Conservation (phyloP, 1,140 invertebrate species). For the Agrypnia vestita region DNA sequence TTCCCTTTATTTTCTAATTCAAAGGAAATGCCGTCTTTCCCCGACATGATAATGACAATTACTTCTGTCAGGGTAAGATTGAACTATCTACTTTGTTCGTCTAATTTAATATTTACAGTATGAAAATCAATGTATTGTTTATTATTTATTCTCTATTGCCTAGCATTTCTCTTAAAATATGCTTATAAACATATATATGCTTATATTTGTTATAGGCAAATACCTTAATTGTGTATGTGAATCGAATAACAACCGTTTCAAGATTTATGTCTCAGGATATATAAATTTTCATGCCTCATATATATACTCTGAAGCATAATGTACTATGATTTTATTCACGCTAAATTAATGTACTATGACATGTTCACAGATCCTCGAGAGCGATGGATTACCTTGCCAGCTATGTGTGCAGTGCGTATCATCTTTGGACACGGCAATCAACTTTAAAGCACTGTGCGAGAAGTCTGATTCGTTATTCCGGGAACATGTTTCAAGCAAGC, state of each 20-base stretch:
- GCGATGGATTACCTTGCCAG: conserved; percentile 52
- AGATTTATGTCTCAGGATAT: not conserved
- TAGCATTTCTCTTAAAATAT: not conserved
- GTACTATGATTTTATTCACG: not conserved
- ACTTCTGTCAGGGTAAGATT: conserved; percentile 46
- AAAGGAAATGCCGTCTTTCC: conserved; percentile 17
- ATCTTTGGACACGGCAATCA: conserved; percentile 38
- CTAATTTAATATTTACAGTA: not conserved
- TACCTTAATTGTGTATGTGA: not conserved
- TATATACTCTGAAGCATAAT: not conserved
- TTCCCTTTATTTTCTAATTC: conserved; percentile 27
- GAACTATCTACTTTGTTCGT: no score
- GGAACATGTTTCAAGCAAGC: conserved; percentile 28
- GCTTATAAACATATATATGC: not conserved
- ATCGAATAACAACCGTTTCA: no score
- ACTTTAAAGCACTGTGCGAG: conserved; percentile 48
- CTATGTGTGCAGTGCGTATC: conserved; percentile 50
- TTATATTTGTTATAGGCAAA: conserved; percentile 6
- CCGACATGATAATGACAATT: conserved; percentile 48
- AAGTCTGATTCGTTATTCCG: conserved; percentile 46
- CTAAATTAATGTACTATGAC: not conserved
- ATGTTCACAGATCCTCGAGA: conserved; percentile 25
- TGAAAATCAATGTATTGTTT: not conserved
- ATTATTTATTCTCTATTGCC: not conserved
- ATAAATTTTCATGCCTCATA: not conserved